phyloP scores from a whole-genome alignment of 2,888 invertebrate species.

The Hydroisotoma schaefferi region DNA sequence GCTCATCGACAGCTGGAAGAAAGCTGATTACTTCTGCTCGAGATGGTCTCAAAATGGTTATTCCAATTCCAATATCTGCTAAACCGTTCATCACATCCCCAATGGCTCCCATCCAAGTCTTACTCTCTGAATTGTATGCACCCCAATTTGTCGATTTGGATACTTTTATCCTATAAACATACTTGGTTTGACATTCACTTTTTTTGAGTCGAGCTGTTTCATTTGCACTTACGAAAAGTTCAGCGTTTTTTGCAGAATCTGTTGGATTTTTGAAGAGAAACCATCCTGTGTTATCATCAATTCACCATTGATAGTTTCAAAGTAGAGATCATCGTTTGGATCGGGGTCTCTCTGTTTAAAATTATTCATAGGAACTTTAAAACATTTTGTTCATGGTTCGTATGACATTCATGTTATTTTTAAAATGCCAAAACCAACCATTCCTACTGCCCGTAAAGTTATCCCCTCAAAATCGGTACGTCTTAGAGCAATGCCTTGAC shows the following conservation, averaged over 20 bases:
- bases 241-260: constrained; percentile 26
- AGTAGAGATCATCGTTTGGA: constrained; percentile 37
- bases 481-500: constrained; percentile 19
- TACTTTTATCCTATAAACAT: constrained; percentile 8
- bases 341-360: constrained; percentile 39
- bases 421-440: constrained; percentile 33
- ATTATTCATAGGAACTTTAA: too few relatives aligned
- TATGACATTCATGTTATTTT: too few relatives aligned
- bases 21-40: constrained; percentile 29
- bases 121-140: not conserved
- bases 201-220: not conserved
- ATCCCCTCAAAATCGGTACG: constrained; percentile 30
- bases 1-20: constrained; percentile 39
- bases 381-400: too few relatives aligned
- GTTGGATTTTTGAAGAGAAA: constrained; percentile 33
- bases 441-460: constrained; percentile 29
- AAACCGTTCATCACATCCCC: constrained; percentile 22
- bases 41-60: constrained; percentile 29
- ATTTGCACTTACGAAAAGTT: constrained; percentile 38
- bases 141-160: constrained; percentile 20
- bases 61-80: constrained; percentile 34
- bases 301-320: constrained; percentile 8
- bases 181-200: too few relatives aligned
- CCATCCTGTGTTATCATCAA: constrained; percentile 25
- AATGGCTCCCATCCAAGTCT: constrained; percentile 34